Conservation (phyloP, 2,797 vertebrate species). For the Morus bassanus region DNA sequence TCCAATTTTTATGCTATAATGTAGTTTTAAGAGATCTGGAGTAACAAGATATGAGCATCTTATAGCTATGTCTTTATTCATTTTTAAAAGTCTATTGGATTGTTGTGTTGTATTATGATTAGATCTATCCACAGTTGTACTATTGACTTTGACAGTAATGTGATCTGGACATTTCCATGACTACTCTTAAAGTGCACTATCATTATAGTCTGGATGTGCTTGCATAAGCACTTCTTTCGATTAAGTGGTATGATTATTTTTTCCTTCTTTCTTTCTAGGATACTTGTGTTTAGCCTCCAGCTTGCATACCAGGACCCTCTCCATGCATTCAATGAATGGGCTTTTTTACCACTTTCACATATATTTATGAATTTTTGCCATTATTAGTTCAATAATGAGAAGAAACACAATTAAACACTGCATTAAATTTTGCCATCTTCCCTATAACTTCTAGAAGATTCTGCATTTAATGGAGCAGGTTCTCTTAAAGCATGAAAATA, state of each 20-base stretch:
- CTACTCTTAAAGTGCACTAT: conserved; percentile 24
- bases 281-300: not conserved
- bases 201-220: conserved; percentile 22
- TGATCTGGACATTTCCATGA: conserved; percentile 38
- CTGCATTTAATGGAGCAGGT: not conserved
- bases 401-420: not conserved
- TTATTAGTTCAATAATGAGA: not conserved
- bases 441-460: not conserved
- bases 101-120: conserved; percentile 53
- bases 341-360: not conserved
- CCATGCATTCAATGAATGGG: not conserved
- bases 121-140: not conserved
- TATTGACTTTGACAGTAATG: conserved; percentile 66
- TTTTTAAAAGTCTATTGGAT: conserved; percentile 51
- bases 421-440: not conserved
- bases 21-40: conserved; percentile 12
- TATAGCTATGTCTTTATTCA: not conserved
- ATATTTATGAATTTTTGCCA: not conserved
- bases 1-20: conserved; percentile 37
- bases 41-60: conserved; percentile 33
- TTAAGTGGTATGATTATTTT: not conserved
- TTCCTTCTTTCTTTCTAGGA: not conserved
- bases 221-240: not conserved
- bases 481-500: not conserved
- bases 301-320: not conserved